Conservation (phyloP, 2,888 invertebrate species). For the Hyles lineata region DNA sequence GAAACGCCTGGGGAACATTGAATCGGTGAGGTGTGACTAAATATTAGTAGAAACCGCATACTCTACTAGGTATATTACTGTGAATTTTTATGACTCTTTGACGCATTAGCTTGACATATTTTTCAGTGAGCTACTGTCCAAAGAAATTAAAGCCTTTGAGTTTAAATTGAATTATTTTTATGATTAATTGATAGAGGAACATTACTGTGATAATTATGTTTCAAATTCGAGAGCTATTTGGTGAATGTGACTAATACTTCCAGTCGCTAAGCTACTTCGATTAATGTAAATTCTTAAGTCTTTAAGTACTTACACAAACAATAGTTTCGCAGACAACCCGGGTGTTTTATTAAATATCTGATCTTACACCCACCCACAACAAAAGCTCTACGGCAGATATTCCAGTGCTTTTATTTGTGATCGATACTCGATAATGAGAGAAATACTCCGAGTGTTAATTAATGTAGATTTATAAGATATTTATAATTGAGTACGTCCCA, state of each 20-base stretch:
- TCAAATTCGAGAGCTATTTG: no score
- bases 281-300: background rate
- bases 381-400: background rate
- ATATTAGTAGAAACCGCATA: background rate
- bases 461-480: constrained; percentile 27
- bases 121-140: no score
- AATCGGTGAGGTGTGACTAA: background rate
- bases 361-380: constrained; percentile 21
- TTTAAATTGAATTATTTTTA: no score
- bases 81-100: no score
- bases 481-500: constrained; percentile 24
- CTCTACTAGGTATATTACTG: no score
- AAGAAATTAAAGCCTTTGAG: no score
- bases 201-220: no score
- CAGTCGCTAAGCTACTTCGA: no score
- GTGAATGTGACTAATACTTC: no score
- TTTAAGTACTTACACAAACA: background rate
- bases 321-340: background rate
- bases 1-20: background rate
- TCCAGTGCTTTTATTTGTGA: constrained; percentile 30
- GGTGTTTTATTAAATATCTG: constrained; percentile 8
- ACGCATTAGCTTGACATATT: no score
- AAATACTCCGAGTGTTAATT: constrained; percentile 24
- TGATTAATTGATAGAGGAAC: no score
- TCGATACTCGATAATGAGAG: constrained; percentile 29